phyloP scores from a whole-genome alignment of 2,888 invertebrate species.

The Melanchra persicariae region DNA sequence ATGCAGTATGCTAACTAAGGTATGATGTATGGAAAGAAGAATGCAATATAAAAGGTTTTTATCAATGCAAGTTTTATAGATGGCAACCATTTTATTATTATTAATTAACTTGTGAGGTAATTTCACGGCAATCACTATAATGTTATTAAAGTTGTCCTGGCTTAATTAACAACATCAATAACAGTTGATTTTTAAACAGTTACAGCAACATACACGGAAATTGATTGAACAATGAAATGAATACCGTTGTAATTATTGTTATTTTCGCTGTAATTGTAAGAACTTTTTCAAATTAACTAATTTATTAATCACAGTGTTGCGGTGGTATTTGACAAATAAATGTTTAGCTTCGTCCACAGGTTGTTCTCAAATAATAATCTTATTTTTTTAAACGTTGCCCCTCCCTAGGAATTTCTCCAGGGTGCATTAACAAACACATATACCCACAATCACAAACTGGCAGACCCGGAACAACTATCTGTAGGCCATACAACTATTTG shows the following conservation, averaged over 20 bases:
- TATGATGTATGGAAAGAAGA: not conserved
- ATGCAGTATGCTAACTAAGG: too few relatives aligned
- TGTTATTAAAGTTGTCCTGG: constrained; percentile 17
- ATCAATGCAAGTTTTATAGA: not conserved
- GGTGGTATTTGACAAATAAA: not conserved
- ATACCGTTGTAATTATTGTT: constrained; percentile 35
- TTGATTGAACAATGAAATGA: constrained; percentile 50
- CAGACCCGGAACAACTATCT: too few relatives aligned
- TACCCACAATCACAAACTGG: too few relatives aligned
- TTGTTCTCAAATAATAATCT: too few relatives aligned
- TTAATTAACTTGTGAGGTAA: constrained; percentile 19
- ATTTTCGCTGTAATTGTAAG: constrained; percentile 38
- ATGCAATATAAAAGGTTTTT: not conserved
- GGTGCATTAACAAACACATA: too few relatives aligned
- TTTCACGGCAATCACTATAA: constrained; percentile 44
- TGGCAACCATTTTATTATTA: not conserved
- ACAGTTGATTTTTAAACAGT: constrained; percentile 6
- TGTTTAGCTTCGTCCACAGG: too few relatives aligned
- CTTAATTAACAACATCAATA: not conserved
- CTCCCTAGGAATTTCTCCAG: too few relatives aligned
- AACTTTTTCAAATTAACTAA: not conserved
- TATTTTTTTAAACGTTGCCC: too few relatives aligned
- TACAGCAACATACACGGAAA: constrained; percentile 1
- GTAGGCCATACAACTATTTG: too few relatives aligned
- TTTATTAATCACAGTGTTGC: not conserved